Percentiles rank a stretch among this genome's conserved stretches.
These are phyloP conservation scores for Rattus norvegicus DNA, from an alignment of 2,113 vertebrate genomes.

Conservation along the genomic window DNA sequence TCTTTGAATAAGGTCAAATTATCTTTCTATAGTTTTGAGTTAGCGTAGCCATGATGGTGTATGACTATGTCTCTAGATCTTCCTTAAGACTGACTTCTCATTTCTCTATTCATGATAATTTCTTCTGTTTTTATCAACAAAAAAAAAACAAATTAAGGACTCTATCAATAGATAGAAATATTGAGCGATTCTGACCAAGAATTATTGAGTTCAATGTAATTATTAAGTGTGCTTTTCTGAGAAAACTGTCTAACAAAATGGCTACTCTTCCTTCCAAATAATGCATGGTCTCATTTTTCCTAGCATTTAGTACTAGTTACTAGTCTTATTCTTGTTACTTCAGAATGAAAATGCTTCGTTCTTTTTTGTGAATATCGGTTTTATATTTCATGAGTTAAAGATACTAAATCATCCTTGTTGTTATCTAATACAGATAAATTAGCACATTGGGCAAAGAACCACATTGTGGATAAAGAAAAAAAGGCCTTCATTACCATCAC, in stretches of 20 bases:
- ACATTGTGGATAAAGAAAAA: not conserved
- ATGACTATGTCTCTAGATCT: too few relatives aligned
- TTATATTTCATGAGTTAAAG: not conserved
- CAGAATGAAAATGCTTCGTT: not conserved
- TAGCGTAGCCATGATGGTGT: too few relatives aligned
- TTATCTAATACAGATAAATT: not conserved
- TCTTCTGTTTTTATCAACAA: too few relatives aligned
- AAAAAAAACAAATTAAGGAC: too few relatives aligned
- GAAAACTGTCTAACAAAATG: not conserved
- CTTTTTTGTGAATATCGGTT: not conserved
- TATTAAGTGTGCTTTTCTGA: not conserved
- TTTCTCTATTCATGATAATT: too few relatives aligned
- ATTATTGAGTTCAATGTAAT: not conserved
- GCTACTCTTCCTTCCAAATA: not conserved
- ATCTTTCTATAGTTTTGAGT: too few relatives aligned
- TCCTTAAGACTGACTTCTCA: too few relatives aligned
- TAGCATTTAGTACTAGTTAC: not conserved
- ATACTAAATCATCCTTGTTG: not conserved
- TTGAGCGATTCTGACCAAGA: not conserved
- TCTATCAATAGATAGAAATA: not conserved
- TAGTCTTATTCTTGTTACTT: not conserved
- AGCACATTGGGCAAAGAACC: not conserved
- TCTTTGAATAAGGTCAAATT: too few relatives aligned
- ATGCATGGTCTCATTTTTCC: not conserved
- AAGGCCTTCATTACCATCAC: not conserved